Conservation (phyloP, 1,140 invertebrate species). For the Diprion similis region DNA sequence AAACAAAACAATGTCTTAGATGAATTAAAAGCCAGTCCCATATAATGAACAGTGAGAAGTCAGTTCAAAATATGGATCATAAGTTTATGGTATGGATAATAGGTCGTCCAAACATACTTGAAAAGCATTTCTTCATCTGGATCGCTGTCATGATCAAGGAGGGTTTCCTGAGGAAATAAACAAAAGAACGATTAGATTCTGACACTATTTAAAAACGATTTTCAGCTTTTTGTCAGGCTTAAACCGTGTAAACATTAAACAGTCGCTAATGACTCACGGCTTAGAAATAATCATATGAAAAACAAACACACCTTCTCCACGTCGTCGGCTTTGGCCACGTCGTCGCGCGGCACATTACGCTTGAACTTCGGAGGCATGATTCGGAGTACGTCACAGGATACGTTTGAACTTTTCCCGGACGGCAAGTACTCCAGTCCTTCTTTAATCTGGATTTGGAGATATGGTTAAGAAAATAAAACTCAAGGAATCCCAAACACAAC, state of each 20-base stretch:
- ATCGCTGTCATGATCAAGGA: slow-evolving; percentile 55
- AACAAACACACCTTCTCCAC: slow-evolving; percentile 47
- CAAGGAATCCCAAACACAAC: background rate
- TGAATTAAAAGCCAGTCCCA: background rate
- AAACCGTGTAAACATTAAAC: background rate
- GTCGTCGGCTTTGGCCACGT: slow-evolving; percentile 41
- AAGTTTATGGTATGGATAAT: slow-evolving; percentile 9
- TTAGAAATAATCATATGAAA: slow-evolving; percentile 8
- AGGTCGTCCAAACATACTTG: slow-evolving; percentile 38
- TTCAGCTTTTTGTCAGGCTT: background rate
- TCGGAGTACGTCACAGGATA: background rate
- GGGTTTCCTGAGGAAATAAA: slow-evolving; percentile 40
- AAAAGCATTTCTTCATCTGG: slow-evolving; percentile 50
- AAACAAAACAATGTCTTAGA: background rate
- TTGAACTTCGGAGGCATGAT: slow-evolving; percentile 19
- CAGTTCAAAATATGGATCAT: slow-evolving; percentile 9
- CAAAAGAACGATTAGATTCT: slow-evolving; percentile 22
- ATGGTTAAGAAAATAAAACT: background rate
- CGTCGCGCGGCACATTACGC: slow-evolving; percentile 41
- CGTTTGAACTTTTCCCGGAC: background rate
- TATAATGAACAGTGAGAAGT: slow-evolving; percentile 1
- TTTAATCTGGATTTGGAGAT: background rate
- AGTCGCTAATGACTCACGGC: background rate
- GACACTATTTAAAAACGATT: slow-evolving; percentile 1
- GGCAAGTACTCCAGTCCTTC: background rate